A percentile compares a stretch with the other conserved stretches of the same genome.
phyloP scores from a whole-genome alignment of 2,113 vertebrate species.

The Pholis gunnellus region DNA sequence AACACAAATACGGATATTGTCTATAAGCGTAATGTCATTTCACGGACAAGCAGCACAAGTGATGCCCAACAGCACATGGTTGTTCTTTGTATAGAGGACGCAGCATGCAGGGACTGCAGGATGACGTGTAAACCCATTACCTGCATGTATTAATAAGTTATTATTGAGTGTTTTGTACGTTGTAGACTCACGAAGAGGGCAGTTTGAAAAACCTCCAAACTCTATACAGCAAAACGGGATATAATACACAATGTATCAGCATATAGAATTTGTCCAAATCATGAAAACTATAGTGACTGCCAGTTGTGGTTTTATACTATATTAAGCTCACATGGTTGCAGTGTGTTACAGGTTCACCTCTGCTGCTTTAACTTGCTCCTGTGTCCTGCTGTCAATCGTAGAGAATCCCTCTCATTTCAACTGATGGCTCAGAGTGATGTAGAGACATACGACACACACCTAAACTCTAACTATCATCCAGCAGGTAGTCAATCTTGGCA shows the following conservation, averaged over 20 bases:
- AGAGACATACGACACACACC: not conserved
- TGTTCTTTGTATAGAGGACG: constrained; percentile 5
- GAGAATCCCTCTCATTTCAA: not conserved
- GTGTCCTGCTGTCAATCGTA: not conserved
- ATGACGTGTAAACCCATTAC: not conserved
- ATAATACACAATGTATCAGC: not conserved
- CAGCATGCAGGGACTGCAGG: constrained; percentile 8
- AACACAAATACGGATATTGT: not conserved
- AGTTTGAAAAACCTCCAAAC: not conserved
- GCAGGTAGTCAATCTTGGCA: not conserved
- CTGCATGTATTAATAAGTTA: not conserved
- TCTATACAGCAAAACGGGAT: not conserved
- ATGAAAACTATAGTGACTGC: not conserved
- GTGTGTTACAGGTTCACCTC: not conserved
- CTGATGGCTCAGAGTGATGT: not conserved
- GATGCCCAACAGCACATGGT: not conserved
- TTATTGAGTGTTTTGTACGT: too few species aligned
- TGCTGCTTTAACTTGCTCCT: not conserved
- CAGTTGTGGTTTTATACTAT: not conserved
- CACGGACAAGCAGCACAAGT: not conserved
- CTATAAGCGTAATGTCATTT: constrained; percentile 14
- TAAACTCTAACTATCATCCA: not conserved
- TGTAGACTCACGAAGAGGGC: too few species aligned
- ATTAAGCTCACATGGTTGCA: not conserved
- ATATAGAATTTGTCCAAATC: not conserved